These are phyloP conservation scores for Tetropium fuscum DNA, from an alignment of 2,888 invertebrate species.

Conservation along the genomic window DNA sequence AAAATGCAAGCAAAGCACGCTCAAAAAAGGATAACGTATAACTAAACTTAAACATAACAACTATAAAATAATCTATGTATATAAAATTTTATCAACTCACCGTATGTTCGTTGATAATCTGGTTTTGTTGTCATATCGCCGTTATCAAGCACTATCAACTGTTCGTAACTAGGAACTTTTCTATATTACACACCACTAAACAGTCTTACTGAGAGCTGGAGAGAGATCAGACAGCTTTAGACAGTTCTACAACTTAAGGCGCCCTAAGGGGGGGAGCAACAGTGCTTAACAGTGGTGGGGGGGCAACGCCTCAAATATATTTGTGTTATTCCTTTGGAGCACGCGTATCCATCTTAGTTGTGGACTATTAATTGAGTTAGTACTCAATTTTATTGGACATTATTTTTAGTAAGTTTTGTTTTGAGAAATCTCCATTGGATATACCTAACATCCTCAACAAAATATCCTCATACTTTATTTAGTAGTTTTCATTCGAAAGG, in stretches of 20 bases:
- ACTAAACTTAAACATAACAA: conserved; percentile 46
- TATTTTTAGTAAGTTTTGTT: conserved; percentile 12
- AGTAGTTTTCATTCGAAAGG: too few relatives aligned
- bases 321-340: conserved; percentile 36
- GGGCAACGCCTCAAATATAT: conserved; percentile 56
- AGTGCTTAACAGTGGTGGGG: conserved; percentile 45
- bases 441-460: too few relatives aligned
- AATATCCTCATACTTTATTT: too few relatives aligned
- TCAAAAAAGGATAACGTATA: conserved; percentile 31
- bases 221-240: conserved; percentile 38
- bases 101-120: conserved; percentile 64
- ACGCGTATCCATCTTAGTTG: conserved; percentile 39
- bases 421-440: too few relatives aligned
- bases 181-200: conserved; percentile 24
- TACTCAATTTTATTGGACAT: conserved; percentile 13
- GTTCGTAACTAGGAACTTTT: conserved; percentile 38
- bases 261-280: conserved; percentile 43
- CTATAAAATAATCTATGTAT: conserved; percentile 62
- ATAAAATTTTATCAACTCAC: conserved; percentile 64
- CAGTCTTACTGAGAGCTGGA: conserved; percentile 34
- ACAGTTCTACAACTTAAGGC: conserved; percentile 38
- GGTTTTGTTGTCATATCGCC: conserved; percentile 63
- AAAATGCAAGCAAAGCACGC: conserved; percentile 27
- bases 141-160: conserved; percentile 62
- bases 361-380: conserved; percentile 31